Percentiles rank a stretch among this genome's conserved stretches.
These are phyloP conservation scores for Eupithecia centaureata DNA, from an alignment of 2,888 invertebrate species.

Conservation along the genomic window DNA sequence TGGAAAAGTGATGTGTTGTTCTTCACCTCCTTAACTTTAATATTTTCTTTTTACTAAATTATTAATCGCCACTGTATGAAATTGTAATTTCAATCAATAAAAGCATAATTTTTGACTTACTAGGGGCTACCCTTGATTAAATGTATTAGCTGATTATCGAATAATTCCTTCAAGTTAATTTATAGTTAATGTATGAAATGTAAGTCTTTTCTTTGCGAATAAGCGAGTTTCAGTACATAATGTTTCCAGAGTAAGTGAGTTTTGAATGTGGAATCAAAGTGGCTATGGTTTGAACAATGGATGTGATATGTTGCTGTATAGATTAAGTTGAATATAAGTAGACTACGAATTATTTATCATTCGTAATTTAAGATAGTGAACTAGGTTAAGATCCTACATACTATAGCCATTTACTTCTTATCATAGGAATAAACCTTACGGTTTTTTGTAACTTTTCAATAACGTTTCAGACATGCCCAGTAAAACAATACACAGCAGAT, in stretches of 20 bases:
- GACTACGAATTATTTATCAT: slow-evolving; percentile 80
- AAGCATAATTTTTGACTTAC: neutral
- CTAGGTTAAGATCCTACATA: slow-evolving; percentile 67
- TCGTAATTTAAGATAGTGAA: slow-evolving; percentile 71
- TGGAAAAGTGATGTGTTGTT: no score
- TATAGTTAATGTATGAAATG: slow-evolving; percentile 28
- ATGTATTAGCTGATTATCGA: neutral
- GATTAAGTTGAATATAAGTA: slow-evolving; percentile 67
- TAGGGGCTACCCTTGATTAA: neutral
- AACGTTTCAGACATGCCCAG: neutral
- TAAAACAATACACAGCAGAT: neutral
- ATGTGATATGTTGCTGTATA: slow-evolving; percentile 81
- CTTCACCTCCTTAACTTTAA: no score
- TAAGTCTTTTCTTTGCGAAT: slow-evolving; percentile 33
- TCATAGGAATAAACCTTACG: slow-evolving; percentile 48
- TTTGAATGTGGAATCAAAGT: slow-evolving; percentile 55
- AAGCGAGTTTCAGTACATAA: slow-evolving; percentile 37
- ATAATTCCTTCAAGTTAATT: slow-evolving; percentile 4
- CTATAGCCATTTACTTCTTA: slow-evolving; percentile 64
- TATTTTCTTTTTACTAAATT: neutral
- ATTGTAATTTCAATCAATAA: neutral
- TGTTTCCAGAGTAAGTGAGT: slow-evolving; percentile 39
- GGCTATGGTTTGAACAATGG: slow-evolving; percentile 74
- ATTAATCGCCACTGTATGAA: neutral
- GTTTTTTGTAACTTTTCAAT: slow-evolving; percentile 40